Conservation (phyloP, 2,888 invertebrate species). For the Spisula solida region DNA sequence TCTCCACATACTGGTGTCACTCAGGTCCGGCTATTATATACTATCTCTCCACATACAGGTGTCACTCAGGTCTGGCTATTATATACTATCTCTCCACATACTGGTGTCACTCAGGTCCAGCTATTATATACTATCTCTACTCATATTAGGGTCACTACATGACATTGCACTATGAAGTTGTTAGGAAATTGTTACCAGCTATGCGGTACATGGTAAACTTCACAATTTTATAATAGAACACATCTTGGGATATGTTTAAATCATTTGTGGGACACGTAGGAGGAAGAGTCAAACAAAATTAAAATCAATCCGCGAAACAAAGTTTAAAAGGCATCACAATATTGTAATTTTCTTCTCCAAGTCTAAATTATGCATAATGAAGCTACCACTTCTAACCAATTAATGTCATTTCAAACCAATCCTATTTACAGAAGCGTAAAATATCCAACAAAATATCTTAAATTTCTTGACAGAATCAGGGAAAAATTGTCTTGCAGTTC, state of each 20-base stretch:
- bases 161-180: no score
- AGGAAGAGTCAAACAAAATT: background rate
- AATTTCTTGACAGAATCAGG: conserved; percentile 5
- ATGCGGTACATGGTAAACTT: background rate
- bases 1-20: no score
- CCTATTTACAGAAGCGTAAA: conserved; percentile 17
- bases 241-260: background rate
- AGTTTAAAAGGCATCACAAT: background rate
- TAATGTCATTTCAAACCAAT: conserved; percentile 14
- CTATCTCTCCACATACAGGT: no score
- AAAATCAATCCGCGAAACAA: background rate
- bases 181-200: no score
- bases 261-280: background rate
- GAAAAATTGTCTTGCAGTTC: background rate
- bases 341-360: conserved; percentile 4
- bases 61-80: no score
- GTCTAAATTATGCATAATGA: conserved; percentile 22
- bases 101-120: no score
- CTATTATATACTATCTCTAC: no score
- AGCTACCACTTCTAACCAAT: conserved; percentile 22
- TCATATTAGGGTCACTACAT: no score
- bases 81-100: no score
- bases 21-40: no score
- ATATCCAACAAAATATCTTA: background rate
- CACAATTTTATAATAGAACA: background rate